phyloP scores from a whole-genome alignment of 2,797 vertebrate species.

The Denticeps clupeoides region DNA sequence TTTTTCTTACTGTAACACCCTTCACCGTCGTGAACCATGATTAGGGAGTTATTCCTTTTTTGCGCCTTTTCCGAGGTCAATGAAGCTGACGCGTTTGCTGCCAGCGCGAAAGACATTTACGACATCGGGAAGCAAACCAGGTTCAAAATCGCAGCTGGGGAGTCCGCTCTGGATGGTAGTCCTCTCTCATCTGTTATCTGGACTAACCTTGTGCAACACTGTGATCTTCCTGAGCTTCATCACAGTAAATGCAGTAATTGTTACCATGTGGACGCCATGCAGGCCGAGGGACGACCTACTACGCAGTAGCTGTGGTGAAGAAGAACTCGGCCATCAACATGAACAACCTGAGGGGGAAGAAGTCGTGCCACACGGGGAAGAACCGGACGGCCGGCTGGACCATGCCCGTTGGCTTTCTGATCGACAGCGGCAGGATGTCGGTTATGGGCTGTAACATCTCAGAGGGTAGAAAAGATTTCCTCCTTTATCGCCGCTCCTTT shows the following conservation, averaged over 20 bases:
- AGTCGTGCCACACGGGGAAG: slow-evolving; percentile 83
- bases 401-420: slow-evolving; percentile 77
- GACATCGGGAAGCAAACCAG: slow-evolving; percentile 55
- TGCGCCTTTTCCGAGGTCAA: slow-evolving; percentile 47
- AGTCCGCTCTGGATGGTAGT: slow-evolving; percentile 70
- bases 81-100: slow-evolving; percentile 71
- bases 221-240: background rate
- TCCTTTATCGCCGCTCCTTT: too few species aligned
- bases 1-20: background rate
- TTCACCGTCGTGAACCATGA: background rate
- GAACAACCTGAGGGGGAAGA: slow-evolving; percentile 59
- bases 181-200: too few species aligned
- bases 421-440: slow-evolving; percentile 73
- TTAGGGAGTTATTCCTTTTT: background rate
- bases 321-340: slow-evolving; percentile 60
- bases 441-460: slow-evolving; percentile 73
- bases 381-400: slow-evolving; percentile 81
- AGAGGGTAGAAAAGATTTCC: slow-evolving; percentile 62
- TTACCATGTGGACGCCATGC: too few species aligned
- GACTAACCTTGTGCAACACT: too few species aligned
- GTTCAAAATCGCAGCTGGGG: slow-evolving; percentile 75
- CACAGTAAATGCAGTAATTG: background rate
- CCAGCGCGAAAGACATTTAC: slow-evolving; percentile 65
- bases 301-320: slow-evolving; percentile 78
- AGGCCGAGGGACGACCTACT: slow-evolving; percentile 65